Evolutionary conservation across 1,140 invertebrate species (phyloP).

Genomic region (Acromyrmex heyeri): DNA sequence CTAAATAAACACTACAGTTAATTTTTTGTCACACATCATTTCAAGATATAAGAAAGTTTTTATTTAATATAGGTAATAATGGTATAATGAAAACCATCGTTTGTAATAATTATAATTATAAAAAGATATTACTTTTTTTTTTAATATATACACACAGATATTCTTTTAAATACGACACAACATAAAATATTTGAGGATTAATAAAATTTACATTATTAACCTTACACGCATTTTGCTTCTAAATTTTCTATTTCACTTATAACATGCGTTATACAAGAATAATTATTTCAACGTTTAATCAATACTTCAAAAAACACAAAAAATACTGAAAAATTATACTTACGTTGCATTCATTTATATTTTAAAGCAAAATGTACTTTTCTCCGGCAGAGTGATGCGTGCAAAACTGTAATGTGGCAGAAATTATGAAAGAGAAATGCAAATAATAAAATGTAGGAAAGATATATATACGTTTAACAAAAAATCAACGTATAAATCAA

Average conservation of each 20-base stretch:
- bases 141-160: no score
- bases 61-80: no score
- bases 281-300: neutral
- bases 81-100: no score
- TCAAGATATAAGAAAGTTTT: no score
- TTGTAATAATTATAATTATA: no score
- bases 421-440: constrained; percentile 12
- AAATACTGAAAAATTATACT: neutral
- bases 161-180: no score
- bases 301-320: neutral
- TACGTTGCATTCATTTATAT: constrained; percentile 27
- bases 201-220: no score
- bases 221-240: no score
- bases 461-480: neutral
- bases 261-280: neutral
- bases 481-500: neutral
- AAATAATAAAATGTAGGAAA: neutral
- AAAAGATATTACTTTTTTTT: no score
- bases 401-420: neutral
- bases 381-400: neutral
- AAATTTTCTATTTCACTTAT: neutral
- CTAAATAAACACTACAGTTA: no score
- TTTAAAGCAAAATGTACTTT: constrained; percentile 23
- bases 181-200: no score
- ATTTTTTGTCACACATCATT: no score